A percentile compares a stretch with the other conserved stretches of the same genome.
Conservation (phyloP, 1,140 invertebrate genomes). For the Achatina immaculata region DNA sequence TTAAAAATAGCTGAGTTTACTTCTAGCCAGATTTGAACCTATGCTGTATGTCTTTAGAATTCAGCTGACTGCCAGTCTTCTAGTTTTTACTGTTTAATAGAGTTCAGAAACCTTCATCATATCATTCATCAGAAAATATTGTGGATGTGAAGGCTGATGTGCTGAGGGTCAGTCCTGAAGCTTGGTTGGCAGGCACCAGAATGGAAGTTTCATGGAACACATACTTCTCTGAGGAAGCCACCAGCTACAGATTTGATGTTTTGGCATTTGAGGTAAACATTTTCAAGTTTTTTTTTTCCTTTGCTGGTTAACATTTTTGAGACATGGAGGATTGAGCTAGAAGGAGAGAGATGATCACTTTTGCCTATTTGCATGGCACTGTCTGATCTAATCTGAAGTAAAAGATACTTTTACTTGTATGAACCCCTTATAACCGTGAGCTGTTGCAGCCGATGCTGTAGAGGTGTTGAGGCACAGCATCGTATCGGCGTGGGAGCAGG, state of each 20-base stretch:
- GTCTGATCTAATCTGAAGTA: not conserved
- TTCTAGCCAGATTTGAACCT: too few species aligned
- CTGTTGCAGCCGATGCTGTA: too few species aligned
- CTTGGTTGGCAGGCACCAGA: conserved; percentile 42
- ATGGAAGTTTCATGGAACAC: conserved; percentile 45
- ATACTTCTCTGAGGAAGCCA: conserved; percentile 7
- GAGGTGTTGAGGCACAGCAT: too few species aligned
- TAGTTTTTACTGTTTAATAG: too few species aligned
- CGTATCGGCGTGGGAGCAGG: too few species aligned
- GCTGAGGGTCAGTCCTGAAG: conserved; percentile 39
- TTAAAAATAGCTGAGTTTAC: too few species aligned
- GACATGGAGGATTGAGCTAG: not conserved
- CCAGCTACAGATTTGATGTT: conserved; percentile 41
- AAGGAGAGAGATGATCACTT: not conserved
- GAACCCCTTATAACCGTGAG: too few species aligned
- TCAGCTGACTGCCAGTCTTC: too few species aligned
- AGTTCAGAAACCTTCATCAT: too few species aligned
- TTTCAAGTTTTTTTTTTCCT: not conserved
- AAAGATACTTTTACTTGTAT: not conserved
- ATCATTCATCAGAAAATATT: conserved; percentile 51
- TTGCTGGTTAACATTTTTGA: not conserved
- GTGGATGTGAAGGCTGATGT: conserved; percentile 40
- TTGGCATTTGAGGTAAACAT: conserved; percentile 46
- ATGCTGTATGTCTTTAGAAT: too few species aligned
- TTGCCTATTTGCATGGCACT: too few species aligned